Evolutionary conservation across 2,888 invertebrate species (phyloP).

Genomic region (Rhynchonema sp.): DNA sequence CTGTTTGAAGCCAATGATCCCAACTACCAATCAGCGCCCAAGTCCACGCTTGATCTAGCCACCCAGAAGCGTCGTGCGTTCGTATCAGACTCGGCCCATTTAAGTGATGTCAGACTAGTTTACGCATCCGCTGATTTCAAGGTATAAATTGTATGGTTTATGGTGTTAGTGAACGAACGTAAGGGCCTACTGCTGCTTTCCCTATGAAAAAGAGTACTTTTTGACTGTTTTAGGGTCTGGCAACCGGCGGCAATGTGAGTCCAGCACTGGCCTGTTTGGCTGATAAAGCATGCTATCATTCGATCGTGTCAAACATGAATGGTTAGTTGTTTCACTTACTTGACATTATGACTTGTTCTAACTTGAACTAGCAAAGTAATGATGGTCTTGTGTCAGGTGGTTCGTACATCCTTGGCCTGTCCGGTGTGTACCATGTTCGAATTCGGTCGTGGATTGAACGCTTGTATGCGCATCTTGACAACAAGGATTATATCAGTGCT

Average conservation of each 20-base stretch:
- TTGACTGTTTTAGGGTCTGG: no score
- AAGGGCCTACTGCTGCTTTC: no score
- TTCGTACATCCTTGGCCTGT: background rate
- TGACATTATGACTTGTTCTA: no score
- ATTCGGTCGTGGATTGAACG: background rate
- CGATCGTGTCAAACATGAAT: background rate
- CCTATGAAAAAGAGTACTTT: no score
- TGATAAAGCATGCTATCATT: background rate
- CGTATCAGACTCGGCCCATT: background rate
- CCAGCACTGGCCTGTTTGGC: background rate
- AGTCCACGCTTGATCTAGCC: no score
- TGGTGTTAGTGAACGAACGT: no score
- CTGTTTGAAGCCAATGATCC: background rate
- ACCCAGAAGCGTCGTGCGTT: no score
- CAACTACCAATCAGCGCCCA: no score
- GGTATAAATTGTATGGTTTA: no score
- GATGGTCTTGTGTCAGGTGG: background rate
- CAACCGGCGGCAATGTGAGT: background rate
- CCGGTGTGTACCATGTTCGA: background rate
- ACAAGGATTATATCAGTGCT: background rate
- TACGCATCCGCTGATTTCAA: background rate
- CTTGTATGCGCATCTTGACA: background rate
- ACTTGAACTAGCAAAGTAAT: no score
- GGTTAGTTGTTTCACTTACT: background rate
- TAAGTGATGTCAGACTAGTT: background rate